phyloP scores from a whole-genome alignment of 2,797 vertebrate species.

The Coluber constrictor region DNA sequence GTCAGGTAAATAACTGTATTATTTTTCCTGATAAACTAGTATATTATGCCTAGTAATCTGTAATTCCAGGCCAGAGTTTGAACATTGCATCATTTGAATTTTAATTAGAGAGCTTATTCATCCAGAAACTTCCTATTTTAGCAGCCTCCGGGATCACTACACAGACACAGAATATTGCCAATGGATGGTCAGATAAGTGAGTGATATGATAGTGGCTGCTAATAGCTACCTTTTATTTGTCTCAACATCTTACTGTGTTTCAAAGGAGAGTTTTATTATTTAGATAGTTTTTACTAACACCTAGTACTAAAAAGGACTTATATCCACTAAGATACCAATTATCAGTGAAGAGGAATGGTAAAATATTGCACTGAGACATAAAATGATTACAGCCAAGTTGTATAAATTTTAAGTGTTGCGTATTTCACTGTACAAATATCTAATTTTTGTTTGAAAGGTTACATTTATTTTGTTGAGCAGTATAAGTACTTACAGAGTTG shows the following conservation, averaged over 20 bases:
- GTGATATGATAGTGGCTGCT: neutral
- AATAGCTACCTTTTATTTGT: neutral
- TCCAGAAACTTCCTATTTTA: neutral
- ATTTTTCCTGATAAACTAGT: neutral
- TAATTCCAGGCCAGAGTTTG: neutral
- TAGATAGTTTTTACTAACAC: neutral
- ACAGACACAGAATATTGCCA: neutral
- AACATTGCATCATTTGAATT: neutral
- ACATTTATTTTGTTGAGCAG: neutral
- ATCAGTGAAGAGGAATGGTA: neutral
- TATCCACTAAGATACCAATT: neutral
- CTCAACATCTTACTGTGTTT: neutral
- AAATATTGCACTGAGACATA: neutral
- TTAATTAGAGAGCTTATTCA: neutral
- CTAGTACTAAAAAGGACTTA: neutral
- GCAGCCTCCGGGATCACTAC: neutral
- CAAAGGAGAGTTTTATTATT: neutral
- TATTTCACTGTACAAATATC: neutral
- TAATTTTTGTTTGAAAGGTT: neutral
- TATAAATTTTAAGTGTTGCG: neutral
- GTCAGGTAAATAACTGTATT: neutral
- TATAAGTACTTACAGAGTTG: slow-evolving; percentile 30
- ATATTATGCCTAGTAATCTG: slow-evolving; percentile 6
- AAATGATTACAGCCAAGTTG: neutral
- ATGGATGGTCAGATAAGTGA: neutral